These are phyloP conservation scores for Proterorhinus semilunaris DNA, from an alignment of 2,113 vertebrate genomes.

Conservation along the genomic window DNA sequence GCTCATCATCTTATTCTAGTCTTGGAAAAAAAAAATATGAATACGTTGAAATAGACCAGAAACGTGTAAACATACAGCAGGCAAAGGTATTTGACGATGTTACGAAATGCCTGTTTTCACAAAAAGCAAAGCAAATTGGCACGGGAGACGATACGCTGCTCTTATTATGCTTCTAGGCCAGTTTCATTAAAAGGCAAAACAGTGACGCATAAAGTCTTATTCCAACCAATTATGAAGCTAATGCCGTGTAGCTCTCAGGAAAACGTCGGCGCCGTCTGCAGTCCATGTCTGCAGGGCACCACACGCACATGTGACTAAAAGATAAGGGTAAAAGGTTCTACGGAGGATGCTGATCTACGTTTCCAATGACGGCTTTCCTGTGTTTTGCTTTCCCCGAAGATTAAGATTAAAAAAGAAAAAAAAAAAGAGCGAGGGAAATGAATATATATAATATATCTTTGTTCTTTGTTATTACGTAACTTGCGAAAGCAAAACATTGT, in stretches of 20 bases:
- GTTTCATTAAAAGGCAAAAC: constrained; percentile 24
- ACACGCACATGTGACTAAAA: constrained; percentile 30
- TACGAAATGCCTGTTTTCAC: neutral
- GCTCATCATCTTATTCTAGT: too few species aligned
- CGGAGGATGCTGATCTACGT: neutral
- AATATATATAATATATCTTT: too few species aligned
- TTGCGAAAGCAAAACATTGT: too few species aligned
- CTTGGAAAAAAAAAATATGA: too few species aligned
- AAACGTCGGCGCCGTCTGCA: constrained; percentile 7
- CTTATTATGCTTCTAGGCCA: constrained; percentile 14
- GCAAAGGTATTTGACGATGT: neutral
- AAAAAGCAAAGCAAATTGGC: constrained; percentile 18
- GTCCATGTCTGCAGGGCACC: constrained; percentile 31
- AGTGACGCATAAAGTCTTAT: constrained; percentile 7
- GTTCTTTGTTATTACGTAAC: too few species aligned
- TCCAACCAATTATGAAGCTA: constrained; percentile 40
- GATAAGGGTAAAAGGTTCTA: constrained; percentile 24
- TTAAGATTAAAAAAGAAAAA: neutral
- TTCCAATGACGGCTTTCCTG: too few species aligned
- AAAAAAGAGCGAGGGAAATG: neutral
- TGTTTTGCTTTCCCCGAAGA: neutral
- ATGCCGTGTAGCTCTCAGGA: constrained; percentile 5
- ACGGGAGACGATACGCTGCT: constrained; percentile 20
- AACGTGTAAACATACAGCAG: too few species aligned
- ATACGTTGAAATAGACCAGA: too few species aligned